Percentiles rank a stretch among this genome's conserved stretches.
Evolutionary conservation across 2,797 vertebrate genomes (phyloP).

Genomic region (Salmo trutta): DNA sequence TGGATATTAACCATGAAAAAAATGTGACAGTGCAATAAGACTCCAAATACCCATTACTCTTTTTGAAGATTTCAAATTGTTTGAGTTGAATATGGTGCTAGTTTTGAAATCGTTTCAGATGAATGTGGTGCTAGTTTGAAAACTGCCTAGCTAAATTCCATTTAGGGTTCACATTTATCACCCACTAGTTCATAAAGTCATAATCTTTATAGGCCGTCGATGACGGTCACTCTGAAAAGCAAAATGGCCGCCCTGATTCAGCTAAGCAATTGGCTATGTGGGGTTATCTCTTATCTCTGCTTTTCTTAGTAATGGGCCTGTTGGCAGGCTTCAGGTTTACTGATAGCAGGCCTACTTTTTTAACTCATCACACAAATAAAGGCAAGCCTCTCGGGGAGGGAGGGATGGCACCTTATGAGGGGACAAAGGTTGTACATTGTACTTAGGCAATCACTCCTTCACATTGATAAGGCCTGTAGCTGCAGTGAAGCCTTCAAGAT

Average conservation of each 20-base stretch:
- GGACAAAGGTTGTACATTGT: slow-evolving; percentile 50
- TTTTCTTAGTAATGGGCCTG: slow-evolving; percentile 50
- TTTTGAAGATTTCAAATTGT: too few relatives aligned
- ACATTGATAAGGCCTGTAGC: neutral
- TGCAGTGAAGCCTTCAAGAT: neutral
- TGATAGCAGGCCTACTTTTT: slow-evolving; percentile 63
- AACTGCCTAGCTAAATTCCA: too few relatives aligned
- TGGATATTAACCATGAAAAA: neutral
- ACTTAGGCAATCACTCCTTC: slow-evolving; percentile 45
- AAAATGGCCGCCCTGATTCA: neutral
- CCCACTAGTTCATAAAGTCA: too few relatives aligned
- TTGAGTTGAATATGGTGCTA: too few relatives aligned
- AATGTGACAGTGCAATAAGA: neutral
- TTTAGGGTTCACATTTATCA: too few relatives aligned
- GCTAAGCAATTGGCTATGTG: neutral
- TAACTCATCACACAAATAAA: slow-evolving; percentile 44
- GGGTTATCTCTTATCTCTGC: slow-evolving; percentile 65
- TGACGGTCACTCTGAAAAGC: neutral
- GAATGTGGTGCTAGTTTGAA: too few relatives aligned
- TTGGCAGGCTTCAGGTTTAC: slow-evolving; percentile 68
- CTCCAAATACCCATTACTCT: too few relatives aligned
- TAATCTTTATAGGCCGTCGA: neutral
- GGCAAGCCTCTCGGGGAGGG: slow-evolving; percentile 7
- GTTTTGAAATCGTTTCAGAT: too few relatives aligned
- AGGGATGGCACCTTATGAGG: neutral